These are phyloP conservation scores for Stenodema calcarata DNA, from an alignment of 2,888 invertebrate genomes.

Conservation along the genomic window DNA sequence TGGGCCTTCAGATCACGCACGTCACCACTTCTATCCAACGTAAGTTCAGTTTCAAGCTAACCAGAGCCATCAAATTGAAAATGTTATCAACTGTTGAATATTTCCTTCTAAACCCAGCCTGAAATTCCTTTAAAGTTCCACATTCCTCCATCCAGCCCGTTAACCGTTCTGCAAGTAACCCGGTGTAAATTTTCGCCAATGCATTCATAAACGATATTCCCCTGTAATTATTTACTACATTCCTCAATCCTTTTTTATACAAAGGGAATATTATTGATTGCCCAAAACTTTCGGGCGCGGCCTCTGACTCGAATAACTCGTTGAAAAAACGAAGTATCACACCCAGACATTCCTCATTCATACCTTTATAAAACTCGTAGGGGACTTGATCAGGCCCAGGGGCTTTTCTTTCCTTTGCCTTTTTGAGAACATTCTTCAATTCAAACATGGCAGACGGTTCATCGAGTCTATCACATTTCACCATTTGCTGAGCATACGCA, in stretches of 20 bases:
- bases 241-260: too few species aligned
- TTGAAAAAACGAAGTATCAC: neutral
- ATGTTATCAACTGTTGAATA: neutral
- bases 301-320: neutral
- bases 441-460: neutral
- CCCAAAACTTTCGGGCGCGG: neutral
- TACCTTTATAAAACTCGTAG: neutral
- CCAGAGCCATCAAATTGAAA: neutral
- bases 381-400: neutral
- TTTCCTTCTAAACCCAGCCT: neutral
- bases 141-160: neutral
- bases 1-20: too few species aligned
- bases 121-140: neutral
- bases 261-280: too few species aligned
- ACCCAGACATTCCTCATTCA: neutral
- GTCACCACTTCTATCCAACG: too few species aligned
- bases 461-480: neutral
- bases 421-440: neutral
- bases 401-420: neutral
- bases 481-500: neutral
- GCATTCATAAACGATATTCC: too few species aligned
- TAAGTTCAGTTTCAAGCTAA: neutral
- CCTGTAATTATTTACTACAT: too few species aligned
- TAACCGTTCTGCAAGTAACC: neutral
- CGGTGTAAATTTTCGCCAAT: neutral